Base-by-base conservation (phyloP, 2,113 vertebrate species). In the Sterrhoptilus dennistouni region DNA sequence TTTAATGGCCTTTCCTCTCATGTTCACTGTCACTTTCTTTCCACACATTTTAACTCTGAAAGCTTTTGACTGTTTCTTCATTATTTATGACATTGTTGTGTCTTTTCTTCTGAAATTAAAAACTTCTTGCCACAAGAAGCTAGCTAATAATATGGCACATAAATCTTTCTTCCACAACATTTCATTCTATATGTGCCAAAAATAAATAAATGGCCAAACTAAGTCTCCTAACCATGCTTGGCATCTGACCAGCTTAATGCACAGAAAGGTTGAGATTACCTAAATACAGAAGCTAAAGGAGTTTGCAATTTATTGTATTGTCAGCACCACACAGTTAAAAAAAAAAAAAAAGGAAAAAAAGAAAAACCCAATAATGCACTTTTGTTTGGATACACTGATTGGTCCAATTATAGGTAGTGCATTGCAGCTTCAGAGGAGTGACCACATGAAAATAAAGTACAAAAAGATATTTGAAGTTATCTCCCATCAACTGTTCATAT, bases 41-140 rank as follows among this genome's bases (percentile, higher is more conserved):
- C 90, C 88, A 83, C 92, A 95, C 93, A 94, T 96, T 96, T 96
- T 96, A 95, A 92, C 92, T 95, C 89, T 91, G 95, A 97, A 96
- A 97, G 96, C 96, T 91, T 97, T 97, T 95, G 94, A 96, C 93
- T 94, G 88, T 97, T 94, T 93, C 90, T 96, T 94, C 89, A 93
- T 97, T 97, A 97, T 96, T 97, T 97, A 97, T 96, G 92, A 96
- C 61, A 97, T 96, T 96, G 92, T 96, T 97, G 90, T 95, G 87
- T 95, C 94, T 96, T 96, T 96, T 96, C 95, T 93, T 93, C 81
- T 96, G 96, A 97, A 97, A 96, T 97, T 96, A 96, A 96, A 94
- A 95, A 96, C 79, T 94, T 93, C 93, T 95, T 92, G 85, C 90
- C 71, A 84, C 94, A 94, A 94, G 94, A 94, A 95, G 72, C 93